Percentiles rank a stretch among this genome's conserved stretches.
Conservation (phyloP, 1,140 invertebrate genomes). For the Proales similis region DNA sequence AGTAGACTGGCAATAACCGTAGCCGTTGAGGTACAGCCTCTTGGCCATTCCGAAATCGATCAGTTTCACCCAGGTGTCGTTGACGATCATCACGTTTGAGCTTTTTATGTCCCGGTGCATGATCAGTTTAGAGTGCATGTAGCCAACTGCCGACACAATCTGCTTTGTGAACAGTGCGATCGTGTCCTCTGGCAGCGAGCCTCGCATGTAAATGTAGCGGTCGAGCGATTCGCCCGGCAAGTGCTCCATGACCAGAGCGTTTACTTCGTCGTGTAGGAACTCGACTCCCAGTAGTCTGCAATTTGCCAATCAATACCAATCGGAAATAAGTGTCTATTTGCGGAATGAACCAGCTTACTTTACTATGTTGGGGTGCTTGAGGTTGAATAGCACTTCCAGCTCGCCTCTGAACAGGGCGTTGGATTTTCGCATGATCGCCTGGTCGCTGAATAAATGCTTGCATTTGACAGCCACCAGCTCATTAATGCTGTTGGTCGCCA, state of each 20-base stretch:
- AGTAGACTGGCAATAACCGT: slow-evolving; percentile 26
- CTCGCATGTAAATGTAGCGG: slow-evolving; percentile 18
- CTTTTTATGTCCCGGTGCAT: slow-evolving; percentile 37
- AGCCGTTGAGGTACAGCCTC: slow-evolving; percentile 22
- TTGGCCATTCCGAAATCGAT: slow-evolving; percentile 36
- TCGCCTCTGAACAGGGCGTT: slow-evolving; percentile 32
- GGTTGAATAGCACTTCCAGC: slow-evolving; percentile 30
- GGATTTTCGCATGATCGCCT: slow-evolving; percentile 32
- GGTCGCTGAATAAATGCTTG: slow-evolving; percentile 19
- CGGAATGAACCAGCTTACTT: slow-evolving; percentile 4
- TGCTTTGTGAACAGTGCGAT: slow-evolving; percentile 28
- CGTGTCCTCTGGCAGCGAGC: neutral
- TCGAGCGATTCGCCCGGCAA: slow-evolving; percentile 31
- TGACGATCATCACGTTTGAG: slow-evolving; percentile 36
- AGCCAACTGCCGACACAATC: slow-evolving; percentile 24
- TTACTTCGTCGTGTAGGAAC: slow-evolving; percentile 18
- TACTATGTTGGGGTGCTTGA: slow-evolving; percentile 24
- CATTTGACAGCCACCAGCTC: slow-evolving; percentile 33
- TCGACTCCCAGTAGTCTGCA: slow-evolving; percentile 26
- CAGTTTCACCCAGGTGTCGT: slow-evolving; percentile 31
- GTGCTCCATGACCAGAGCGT: slow-evolving; percentile 26
- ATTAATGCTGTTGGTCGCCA: slow-evolving; percentile 34
- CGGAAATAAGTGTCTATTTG: too few relatives aligned
- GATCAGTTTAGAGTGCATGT: slow-evolving; percentile 34
- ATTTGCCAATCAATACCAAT: neutral